These are phyloP conservation scores for Chymomyza procnemis DNA, from an alignment of 2,888 invertebrate species.

Conservation along the genomic window DNA sequence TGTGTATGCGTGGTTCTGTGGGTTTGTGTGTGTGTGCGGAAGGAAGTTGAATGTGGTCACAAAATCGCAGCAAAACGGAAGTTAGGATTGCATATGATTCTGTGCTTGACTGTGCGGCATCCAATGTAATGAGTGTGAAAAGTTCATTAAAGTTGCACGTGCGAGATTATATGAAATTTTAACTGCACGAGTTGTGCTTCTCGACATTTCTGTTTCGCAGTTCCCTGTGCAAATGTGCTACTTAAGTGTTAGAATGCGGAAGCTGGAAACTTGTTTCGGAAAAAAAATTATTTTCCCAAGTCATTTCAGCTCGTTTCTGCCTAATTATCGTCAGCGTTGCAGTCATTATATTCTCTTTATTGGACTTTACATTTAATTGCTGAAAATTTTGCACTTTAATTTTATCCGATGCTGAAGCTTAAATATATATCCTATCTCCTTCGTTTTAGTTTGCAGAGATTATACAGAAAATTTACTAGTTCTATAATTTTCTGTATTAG, in stretches of 20 bases:
- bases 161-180: conserved; percentile 62
- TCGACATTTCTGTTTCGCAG: neutral
- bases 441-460: too few species aligned
- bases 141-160: conserved; percentile 71
- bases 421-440: too few species aligned
- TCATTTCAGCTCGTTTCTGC: conserved; percentile 28
- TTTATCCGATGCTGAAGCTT: neutral
- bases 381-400: conserved; percentile 4
- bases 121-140: conserved; percentile 68
- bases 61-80: conserved; percentile 43
- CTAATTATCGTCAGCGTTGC: conserved; percentile 42
- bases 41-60: conserved; percentile 37
- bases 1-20: neutral
- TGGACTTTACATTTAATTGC: conserved; percentile 49
- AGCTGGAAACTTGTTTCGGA: neutral
- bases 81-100: conserved; percentile 14
- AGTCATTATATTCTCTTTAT: conserved; percentile 49
- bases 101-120: conserved; percentile 10
- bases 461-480: too few species aligned
- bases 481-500: too few species aligned
- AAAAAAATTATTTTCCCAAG: conserved; percentile 41
- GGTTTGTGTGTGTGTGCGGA: neutral
- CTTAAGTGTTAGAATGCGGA: neutral
- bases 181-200: conserved; percentile 46
- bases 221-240: neutral